These are phyloP conservation scores for Pecten maximus DNA, from an alignment of 2,888 invertebrate species.

Conservation along the genomic window DNA sequence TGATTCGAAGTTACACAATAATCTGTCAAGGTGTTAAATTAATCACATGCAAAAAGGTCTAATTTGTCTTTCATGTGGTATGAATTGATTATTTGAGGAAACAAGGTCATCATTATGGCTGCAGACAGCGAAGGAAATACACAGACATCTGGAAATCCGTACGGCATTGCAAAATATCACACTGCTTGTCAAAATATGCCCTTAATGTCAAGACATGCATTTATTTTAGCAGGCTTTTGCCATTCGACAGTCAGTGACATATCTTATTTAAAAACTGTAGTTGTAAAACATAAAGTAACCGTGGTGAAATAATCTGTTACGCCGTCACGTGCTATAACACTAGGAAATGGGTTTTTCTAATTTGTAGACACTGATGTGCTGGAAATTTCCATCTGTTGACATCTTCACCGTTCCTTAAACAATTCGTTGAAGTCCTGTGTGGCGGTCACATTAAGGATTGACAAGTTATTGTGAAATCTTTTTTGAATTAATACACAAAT, in stretches of 20 bases:
- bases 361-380: not conserved
- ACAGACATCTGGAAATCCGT: not conserved
- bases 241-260: not conserved
- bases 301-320: not conserved
- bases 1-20: too few species aligned
- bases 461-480: not conserved
- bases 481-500: too few species aligned
- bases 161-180: not conserved
- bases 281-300: not conserved
- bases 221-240: not conserved
- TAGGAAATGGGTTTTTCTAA: slow-evolving; percentile 25
- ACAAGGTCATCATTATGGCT: too few species aligned
- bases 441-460: not conserved
- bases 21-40: too few species aligned
- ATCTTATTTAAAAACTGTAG: not conserved
- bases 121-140: not conserved
- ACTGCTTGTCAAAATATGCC: not conserved
- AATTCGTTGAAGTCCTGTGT: not conserved
- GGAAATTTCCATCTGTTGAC: not conserved
- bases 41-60: too few species aligned
- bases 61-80: too few species aligned
- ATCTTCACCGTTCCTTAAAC: not conserved
- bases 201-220: not conserved
- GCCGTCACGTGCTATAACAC: not conserved
- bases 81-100: too few species aligned